These are phyloP conservation scores for Thymelicus acteon DNA, from an alignment of 2,888 invertebrate genomes.

Conservation along the genomic window DNA sequence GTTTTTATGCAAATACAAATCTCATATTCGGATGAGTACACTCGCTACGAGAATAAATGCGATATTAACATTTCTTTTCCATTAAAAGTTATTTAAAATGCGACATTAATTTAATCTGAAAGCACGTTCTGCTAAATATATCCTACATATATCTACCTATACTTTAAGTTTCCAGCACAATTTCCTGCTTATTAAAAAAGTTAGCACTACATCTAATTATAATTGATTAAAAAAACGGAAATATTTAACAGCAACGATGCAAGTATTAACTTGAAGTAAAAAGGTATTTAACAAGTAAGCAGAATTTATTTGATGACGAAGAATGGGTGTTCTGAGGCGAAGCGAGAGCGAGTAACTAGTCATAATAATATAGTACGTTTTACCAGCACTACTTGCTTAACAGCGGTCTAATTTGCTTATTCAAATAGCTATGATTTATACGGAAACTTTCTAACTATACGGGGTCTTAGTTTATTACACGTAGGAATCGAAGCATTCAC, in stretches of 20 bases:
- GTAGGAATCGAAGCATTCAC: slow-evolving; percentile 5
- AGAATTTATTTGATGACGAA: too few species aligned
- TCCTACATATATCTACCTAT: too few species aligned
- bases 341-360: background rate
- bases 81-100: background rate
- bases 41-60: background rate
- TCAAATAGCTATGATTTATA: slow-evolving; percentile 32
- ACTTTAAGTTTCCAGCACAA: too few species aligned
- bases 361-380: background rate
- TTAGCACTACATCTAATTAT: too few species aligned
- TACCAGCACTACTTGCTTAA: slow-evolving; percentile 6
- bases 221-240: too few species aligned
- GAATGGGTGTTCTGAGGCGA: too few species aligned
- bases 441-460: slow-evolving; percentile 12
- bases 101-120: background rate
- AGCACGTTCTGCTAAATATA: background rate
- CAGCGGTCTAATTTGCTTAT: slow-evolving; percentile 24
- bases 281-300: too few species aligned
- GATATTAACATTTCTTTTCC: background rate
- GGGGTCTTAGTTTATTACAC: slow-evolving; percentile 4
- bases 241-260: too few species aligned
- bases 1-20: slow-evolving; percentile 15
- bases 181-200: too few species aligned
- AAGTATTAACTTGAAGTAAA: too few species aligned
- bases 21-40: slow-evolving; percentile 20